A percentile compares a stretch with the other conserved stretches of the same genome.
Evolutionary conservation across 2,888 invertebrate genomes (phyloP).

Genomic region (Lasioglossum villosulum): DNA sequence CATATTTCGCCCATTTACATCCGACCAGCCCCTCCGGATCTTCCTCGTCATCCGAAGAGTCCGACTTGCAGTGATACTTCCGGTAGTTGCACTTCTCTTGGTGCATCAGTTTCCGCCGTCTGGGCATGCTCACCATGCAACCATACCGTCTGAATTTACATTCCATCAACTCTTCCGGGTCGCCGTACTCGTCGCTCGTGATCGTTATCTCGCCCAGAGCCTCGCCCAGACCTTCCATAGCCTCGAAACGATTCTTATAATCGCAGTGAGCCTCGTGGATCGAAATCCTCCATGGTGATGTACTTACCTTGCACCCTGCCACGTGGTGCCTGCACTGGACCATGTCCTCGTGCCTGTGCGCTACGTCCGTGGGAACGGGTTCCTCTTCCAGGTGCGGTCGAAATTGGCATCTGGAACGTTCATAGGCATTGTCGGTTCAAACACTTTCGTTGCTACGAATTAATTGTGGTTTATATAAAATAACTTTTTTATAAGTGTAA

Average conservation of each 20-base stretch:
- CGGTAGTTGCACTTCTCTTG: constrained; percentile 75
- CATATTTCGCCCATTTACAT: constrained; percentile 75
- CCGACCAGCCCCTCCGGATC: constrained; percentile 75
- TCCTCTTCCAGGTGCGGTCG: constrained; percentile 77
- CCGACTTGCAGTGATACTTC: constrained; percentile 42
- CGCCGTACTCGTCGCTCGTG: constrained; percentile 39
- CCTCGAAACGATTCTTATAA: constrained; percentile 69
- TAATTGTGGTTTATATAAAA: too few relatives aligned
- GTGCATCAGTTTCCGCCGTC: constrained; percentile 72
- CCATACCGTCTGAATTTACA: constrained; percentile 75
- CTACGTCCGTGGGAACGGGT: constrained; percentile 74
- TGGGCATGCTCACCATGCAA: constrained; percentile 78
- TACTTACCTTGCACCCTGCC: constrained; percentile 76
- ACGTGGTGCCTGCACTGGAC: constrained; percentile 70
- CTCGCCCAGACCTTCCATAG: constrained; percentile 40
- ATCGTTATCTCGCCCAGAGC: constrained; percentile 42
- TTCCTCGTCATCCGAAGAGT: constrained; percentile 29
- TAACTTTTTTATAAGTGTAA: too few relatives aligned
- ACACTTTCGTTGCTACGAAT: too few relatives aligned
- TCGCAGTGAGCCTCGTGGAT: constrained; percentile 77
- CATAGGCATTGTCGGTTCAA: background rate
- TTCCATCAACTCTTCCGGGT: constrained; percentile 69
- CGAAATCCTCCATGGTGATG: constrained; percentile 71
- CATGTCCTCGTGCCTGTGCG: constrained; percentile 61
- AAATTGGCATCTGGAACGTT: constrained; percentile 75